Evolutionary conservation across 2,797 vertebrate species (phyloP).

Genomic region (Silurus aristotelis): DNA sequence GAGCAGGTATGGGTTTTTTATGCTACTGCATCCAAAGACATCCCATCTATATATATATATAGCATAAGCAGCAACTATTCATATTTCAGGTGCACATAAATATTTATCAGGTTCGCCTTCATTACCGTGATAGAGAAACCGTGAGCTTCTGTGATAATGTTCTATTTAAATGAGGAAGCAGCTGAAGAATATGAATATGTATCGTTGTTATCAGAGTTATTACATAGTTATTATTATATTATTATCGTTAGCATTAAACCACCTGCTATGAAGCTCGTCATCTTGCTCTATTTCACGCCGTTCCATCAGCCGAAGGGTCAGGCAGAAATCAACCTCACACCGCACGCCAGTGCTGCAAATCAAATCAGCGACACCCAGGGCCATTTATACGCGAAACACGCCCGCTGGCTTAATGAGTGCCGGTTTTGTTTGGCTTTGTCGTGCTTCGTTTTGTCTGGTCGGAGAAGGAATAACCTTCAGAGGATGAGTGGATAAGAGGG

Average conservation of each 20-base stretch:
- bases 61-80: slow-evolving; percentile 16
- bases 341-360: slow-evolving; percentile 35
- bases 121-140: neutral
- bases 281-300: slow-evolving; percentile 14
- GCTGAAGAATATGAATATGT: slow-evolving; percentile 7
- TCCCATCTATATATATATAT: too few relatives aligned
- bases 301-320: slow-evolving; percentile 42
- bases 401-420: slow-evolving; percentile 35
- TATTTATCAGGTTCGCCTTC: neutral
- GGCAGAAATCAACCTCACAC: slow-evolving; percentile 37
- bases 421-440: slow-evolving; percentile 33
- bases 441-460: slow-evolving; percentile 36
- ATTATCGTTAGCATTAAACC: too few relatives aligned
- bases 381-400: slow-evolving; percentile 46
- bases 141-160: neutral
- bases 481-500: slow-evolving; percentile 30
- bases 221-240: too few relatives aligned
- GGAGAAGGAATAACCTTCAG: slow-evolving; percentile 50
- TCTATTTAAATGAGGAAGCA: neutral
- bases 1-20: too few relatives aligned
- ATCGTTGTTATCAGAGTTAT: neutral
- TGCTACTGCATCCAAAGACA: too few relatives aligned
- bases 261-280: neutral
- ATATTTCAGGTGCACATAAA: too few relatives aligned
- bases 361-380: slow-evolving; percentile 30